These are phyloP conservation scores for Crotalus tigris DNA, from an alignment of 2,113 vertebrate species.

Conservation along the genomic window DNA sequence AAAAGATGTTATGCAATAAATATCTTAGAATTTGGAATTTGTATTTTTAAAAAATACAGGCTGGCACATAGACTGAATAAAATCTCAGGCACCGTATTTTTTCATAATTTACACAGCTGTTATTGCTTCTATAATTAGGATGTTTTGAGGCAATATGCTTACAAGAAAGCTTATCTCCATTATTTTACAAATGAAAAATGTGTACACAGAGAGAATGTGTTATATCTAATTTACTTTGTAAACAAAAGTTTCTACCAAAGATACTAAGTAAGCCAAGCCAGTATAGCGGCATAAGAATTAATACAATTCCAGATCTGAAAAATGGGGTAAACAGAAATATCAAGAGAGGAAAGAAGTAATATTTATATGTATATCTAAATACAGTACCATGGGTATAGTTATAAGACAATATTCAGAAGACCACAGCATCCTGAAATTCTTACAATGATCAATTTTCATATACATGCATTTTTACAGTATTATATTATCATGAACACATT, in stretches of 20 bases:
- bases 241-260: neutral
- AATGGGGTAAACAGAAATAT: neutral
- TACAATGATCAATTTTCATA: neutral
- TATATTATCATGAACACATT: neutral
- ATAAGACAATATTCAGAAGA: neutral
- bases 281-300: neutral
- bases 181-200: neutral
- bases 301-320: neutral
- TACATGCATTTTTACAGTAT: neutral
- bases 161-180: neutral
- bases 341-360: neutral
- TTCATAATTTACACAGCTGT: neutral
- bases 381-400: neutral
- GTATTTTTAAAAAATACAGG: neutral
- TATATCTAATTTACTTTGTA: neutral
- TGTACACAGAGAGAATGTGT: neutral
- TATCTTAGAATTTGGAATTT: neutral
- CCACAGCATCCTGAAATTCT: neutral
- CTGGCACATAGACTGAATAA: neutral
- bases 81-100: neutral
- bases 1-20: neutral
- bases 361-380: neutral
- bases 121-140: neutral
- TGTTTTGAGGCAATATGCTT: neutral
- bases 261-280: neutral